Evolutionary conservation across 2,888 invertebrate genomes (phyloP), one percentile per base, ranked within the genome.

Genomic region (Graphium colonna): DNA sequence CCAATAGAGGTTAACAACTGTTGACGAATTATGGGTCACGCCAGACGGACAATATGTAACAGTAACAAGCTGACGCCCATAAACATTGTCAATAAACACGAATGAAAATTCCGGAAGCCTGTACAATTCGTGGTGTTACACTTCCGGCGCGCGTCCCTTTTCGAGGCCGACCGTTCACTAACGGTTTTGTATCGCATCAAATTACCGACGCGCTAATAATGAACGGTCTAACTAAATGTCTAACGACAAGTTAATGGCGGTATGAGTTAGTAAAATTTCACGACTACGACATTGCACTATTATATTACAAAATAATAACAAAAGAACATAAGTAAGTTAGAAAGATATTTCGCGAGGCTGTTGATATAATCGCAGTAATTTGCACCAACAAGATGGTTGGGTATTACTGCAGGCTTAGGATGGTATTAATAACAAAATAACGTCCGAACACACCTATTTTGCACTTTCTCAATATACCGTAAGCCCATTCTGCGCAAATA

Each of bases 91-190:
- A 45, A 56, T 58, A 51, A 58, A 58, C 48, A 36, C 55, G 53
- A 60, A 69, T 67, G 68, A 61, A 66, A 71, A 75, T 73, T 74
- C 69, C 75, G 77, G 76, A 77, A 77, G 75, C 71, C 71, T 60
- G 69, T 69, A 69, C 72, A 71, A 74, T 75, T 72, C 69, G 73
- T 64, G 62, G 65, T 73, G 71, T 67, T 72, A 71, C 64, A 77
- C 73, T 77, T 80, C 80, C 82, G 79, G 75, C 65, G 60, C 58
- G 58, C 64, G 73, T 69, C 76, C 77, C 77, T 79, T 78, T 75
- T 75, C 60, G 71, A 78, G 75, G 75, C 67, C 73, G 60, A 69
- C 75, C 77, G 75, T 75, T 77, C 64, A 61, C 63, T 78, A 80
- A 79, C 80, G 75, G 80, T 78, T 68, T 60, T 61, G 55, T 60